Evolutionary conservation across 2,888 invertebrate species (phyloP).

Genomic region (Drosophila cracens): DNA sequence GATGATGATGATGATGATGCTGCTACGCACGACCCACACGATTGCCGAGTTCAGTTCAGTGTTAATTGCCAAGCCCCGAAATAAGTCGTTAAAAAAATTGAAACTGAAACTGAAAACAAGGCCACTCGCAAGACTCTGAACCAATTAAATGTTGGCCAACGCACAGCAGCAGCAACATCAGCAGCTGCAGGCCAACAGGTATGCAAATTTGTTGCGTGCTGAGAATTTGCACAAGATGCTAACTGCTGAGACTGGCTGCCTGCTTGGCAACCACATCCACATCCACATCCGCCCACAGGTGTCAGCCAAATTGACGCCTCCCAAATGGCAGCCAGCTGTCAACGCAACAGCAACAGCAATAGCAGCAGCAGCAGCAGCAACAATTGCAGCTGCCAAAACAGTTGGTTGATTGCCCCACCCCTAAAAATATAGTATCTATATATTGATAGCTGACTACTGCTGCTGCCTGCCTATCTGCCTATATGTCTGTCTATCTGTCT

Average conservation of each 20-base stretch:
- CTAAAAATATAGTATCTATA: slow-evolving; percentile 25
- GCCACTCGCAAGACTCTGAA: slow-evolving; percentile 63
- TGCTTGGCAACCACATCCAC: slow-evolving; percentile 1
- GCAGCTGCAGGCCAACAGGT: slow-evolving; percentile 39
- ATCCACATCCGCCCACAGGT: slow-evolving; percentile 64
- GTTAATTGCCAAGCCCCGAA: slow-evolving; percentile 75
- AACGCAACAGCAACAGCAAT: slow-evolving; percentile 54
- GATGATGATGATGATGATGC: slow-evolving; percentile 16
- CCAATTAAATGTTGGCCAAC: slow-evolving; percentile 77
- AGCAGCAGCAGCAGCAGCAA: slow-evolving; percentile 29
- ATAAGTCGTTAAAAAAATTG: slow-evolving; percentile 37
- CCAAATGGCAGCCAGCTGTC: slow-evolving; percentile 62
- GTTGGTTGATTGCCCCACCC: slow-evolving; percentile 34
- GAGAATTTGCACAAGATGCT: slow-evolving; percentile 55
- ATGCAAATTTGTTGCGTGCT: slow-evolving; percentile 55
- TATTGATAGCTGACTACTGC: slow-evolving; percentile 36
- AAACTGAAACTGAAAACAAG: slow-evolving; percentile 53
- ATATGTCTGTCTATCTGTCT: slow-evolving; percentile 23
- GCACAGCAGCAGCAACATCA: slow-evolving; percentile 26
- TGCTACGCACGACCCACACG: slow-evolving; percentile 63
- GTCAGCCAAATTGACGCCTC: slow-evolving; percentile 61
- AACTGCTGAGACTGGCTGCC: slow-evolving; percentile 19
- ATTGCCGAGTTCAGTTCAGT: slow-evolving; percentile 69
- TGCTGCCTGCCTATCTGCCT: not conserved
- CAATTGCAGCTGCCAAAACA: slow-evolving; percentile 54